Conservation (phyloP, 2,797 vertebrate species). For the Lithobates pipiens region DNA sequence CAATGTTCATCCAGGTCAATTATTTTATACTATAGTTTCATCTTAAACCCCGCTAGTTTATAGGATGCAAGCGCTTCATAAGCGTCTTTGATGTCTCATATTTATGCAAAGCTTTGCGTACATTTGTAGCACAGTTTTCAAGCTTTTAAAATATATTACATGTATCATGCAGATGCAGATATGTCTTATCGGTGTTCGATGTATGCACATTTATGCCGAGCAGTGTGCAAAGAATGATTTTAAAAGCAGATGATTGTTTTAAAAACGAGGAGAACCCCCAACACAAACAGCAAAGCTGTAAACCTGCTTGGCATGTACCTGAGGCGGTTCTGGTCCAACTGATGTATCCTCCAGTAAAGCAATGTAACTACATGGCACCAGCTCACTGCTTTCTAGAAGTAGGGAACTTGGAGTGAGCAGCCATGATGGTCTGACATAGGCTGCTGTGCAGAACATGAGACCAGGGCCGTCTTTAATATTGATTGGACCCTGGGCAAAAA, state of each 20-base stretch:
- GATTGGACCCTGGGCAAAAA: no score
- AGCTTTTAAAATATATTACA: not conserved
- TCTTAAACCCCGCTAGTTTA: not conserved
- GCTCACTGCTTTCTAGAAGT: no score
- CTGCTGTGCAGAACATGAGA: no score
- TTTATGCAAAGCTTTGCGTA: not conserved
- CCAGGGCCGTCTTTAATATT: no score
- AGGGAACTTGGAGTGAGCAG: no score
- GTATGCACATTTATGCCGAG: not conserved
- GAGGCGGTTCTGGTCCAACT: no score
- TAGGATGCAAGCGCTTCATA: not conserved
- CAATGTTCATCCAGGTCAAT: not conserved
- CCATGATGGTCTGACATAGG: no score
- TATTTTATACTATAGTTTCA: constrained; percentile 16
- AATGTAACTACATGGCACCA: no score
- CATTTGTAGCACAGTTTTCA: not conserved
- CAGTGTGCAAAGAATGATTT: not conserved
- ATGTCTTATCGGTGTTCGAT: not conserved
- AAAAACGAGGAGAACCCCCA: no score
- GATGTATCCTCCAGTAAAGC: no score
- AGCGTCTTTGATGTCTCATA: not conserved
- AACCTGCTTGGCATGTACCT: no score
- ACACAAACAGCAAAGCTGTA: no score
- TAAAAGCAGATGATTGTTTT: not conserved
- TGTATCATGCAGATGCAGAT: not conserved